phyloP scores from a whole-genome alignment of 2,797 vertebrate genomes.

The Lerista edwardsae region DNA sequence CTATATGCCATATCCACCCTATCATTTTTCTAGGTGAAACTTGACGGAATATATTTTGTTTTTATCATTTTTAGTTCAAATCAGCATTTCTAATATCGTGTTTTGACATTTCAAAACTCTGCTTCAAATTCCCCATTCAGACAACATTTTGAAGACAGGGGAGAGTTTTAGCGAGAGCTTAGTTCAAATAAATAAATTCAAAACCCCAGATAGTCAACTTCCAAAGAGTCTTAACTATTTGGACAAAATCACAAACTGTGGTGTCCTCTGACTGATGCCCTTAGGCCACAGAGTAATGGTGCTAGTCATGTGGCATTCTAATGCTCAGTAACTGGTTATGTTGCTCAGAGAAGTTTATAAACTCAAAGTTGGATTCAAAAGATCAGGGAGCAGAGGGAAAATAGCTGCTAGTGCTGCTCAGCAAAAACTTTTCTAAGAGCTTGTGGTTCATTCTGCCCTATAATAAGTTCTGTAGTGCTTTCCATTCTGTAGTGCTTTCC shows the following conservation, averaged over 20 bases:
- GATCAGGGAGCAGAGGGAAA: too few species aligned
- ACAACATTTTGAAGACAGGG: not conserved
- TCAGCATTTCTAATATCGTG: not conserved
- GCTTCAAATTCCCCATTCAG: not conserved
- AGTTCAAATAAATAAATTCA: not conserved
- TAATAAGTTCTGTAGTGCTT: too few species aligned
- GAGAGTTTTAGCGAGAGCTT: not conserved
- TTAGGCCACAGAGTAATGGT: too few species aligned
- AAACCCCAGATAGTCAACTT: not conserved
- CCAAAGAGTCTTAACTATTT: not conserved
- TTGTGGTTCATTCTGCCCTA: too few species aligned
- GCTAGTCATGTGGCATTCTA: too few species aligned
- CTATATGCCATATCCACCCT: not conserved
- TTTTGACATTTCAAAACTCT: not conserved
- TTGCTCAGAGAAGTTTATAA: not conserved
- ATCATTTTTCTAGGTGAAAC: not conserved
- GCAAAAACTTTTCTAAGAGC: too few species aligned
- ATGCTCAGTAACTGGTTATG: not conserved
- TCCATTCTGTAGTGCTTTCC: too few species aligned
- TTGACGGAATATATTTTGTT: not conserved
- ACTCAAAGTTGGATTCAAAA: not conserved
- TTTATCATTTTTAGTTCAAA: not conserved
- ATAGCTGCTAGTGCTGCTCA: too few species aligned
- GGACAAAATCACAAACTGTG: not conserved
- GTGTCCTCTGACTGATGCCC: not conserved